A percentile compares a stretch with the other conserved stretches of the same genome.
These are phyloP conservation scores for Apolygus lucorum DNA, from an alignment of 1,140 invertebrate genomes.

Conservation along the genomic window DNA sequence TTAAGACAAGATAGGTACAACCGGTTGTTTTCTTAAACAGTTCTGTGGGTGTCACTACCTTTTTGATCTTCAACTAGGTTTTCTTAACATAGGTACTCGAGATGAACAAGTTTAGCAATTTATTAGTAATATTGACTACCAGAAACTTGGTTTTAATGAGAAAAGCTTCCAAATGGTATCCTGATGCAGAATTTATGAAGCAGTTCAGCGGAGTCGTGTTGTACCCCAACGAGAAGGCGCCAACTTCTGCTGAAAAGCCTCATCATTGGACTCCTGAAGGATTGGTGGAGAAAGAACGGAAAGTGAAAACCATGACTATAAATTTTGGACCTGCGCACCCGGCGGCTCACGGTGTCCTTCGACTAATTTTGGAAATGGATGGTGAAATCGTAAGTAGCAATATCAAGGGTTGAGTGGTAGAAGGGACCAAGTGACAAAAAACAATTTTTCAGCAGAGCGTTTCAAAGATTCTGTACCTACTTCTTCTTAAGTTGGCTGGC, in stretches of 20 bases:
- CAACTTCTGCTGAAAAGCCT: constrained; percentile 33
- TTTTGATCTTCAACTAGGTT: no score
- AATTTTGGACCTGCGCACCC: constrained; percentile 83
- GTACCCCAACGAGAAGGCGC: constrained; percentile 42
- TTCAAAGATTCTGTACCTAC: no score
- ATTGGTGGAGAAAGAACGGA: constrained; percentile 38
- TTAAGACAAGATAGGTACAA: no score
- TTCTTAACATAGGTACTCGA: no score
- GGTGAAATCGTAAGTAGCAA: constrained; percentile 50
- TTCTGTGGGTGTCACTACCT: no score
- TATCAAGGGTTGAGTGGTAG: neutral
- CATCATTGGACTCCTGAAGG: constrained; percentile 24
- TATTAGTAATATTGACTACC: no score
- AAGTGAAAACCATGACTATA: constrained; percentile 52
- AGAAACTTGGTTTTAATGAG: no score
- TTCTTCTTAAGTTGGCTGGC: no score
- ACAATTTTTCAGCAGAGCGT: no score
- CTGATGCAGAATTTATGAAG: constrained; percentile 50
- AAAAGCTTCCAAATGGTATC: constrained; percentile 41
- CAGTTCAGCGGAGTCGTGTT: constrained; percentile 49
- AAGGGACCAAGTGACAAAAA: constrained; percentile 20
- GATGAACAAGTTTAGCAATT: no score
- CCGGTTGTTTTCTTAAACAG: no score
- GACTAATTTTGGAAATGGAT: constrained; percentile 64
- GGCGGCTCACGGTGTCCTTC: constrained; percentile 75